Evolutionary conservation across 1,140 invertebrate species (phyloP).

Genomic region (Brachionus manjavacas): DNA sequence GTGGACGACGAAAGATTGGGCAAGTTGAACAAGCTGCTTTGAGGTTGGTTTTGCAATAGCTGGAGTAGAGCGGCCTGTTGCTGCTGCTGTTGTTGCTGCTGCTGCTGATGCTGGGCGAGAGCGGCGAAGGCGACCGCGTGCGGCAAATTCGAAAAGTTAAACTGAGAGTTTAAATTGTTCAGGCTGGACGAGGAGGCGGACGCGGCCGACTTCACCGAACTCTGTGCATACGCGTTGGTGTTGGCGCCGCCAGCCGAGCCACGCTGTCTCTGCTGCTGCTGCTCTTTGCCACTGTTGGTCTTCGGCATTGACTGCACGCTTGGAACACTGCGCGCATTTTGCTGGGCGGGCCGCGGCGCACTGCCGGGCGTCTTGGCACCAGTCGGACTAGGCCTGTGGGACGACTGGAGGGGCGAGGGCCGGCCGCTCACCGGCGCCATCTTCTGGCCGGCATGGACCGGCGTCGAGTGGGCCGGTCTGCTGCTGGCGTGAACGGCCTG

Average conservation of each 20-base stretch:
- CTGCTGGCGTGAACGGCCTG: too few species aligned
- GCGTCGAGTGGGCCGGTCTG: not conserved
- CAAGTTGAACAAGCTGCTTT: slow-evolving; percentile 9
- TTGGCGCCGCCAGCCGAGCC: not conserved
- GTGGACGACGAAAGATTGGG: not conserved
- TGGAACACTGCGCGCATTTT: not conserved
- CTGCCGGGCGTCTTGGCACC: not conserved
- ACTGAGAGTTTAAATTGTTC: not conserved
- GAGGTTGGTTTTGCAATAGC: not conserved
- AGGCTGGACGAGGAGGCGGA: not conserved
- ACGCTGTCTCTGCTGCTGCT: not conserved
- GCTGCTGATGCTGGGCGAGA: not conserved
- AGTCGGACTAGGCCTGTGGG: not conserved
- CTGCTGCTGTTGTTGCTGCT: slow-evolving; percentile 14
- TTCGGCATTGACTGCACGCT: not conserved
- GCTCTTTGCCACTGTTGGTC: not conserved
- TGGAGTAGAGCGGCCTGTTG: not conserved
- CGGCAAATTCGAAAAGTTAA: slow-evolving; percentile 18
- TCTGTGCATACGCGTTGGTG: not conserved
- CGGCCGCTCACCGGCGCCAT: not conserved
- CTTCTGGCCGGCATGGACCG: not conserved
- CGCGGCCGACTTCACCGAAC: not conserved
- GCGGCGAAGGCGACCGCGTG: not conserved
- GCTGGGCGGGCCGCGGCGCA: not conserved
- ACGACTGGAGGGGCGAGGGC: not conserved